Evolutionary conservation across 2,113 vertebrate species (phyloP), one percentile per base, ranked within the genome.

Genomic region (Aldabrachelys gigantea): DNA sequence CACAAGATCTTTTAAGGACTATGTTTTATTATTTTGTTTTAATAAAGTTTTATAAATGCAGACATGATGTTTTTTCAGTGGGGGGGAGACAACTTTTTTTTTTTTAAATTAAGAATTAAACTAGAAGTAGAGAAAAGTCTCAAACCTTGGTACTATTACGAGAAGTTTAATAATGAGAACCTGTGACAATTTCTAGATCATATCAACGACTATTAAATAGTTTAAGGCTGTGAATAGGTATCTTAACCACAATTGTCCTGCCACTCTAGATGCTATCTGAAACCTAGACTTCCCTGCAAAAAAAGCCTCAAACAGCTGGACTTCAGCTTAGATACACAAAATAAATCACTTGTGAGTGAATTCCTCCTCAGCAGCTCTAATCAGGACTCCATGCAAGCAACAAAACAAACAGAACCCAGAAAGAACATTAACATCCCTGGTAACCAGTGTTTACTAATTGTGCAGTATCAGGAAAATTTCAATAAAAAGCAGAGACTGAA

Each of bases 391-490:
- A 84, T 52, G 97, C 57, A 95, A 96, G 92, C 91, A 97, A 94
- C 84, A 96, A 98, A 98, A 96, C 96, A 97, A 97, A 97, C 91
- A 97, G 95, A 97, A 88, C 75, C 94, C 91, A 95, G 89, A 91
- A 96, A 92, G 96, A 92, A 90, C 93, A 96, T 94, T 95, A 97
- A 94, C 56, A 94, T 85, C 95, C 90, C 85, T 87, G 59, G 88
- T 95, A 97, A 97, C 96, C 88, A 80, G 80, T 92, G 92, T 89
- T 97, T 94, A 94, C 96, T 96, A 97, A 96, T 93, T 97, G 94
- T 89, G 87, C 65, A 95, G 87, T 91, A 96, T 85, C 57, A 91
- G 76, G 62, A 85, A 56, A 94, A 95, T 75, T 38, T 96, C 92
- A 97, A 65, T 72, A 83, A 89, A 94, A 96, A 93, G 85, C 82